Conservation (phyloP, 1,140 invertebrate species). For the Bombyx mori region DNA sequence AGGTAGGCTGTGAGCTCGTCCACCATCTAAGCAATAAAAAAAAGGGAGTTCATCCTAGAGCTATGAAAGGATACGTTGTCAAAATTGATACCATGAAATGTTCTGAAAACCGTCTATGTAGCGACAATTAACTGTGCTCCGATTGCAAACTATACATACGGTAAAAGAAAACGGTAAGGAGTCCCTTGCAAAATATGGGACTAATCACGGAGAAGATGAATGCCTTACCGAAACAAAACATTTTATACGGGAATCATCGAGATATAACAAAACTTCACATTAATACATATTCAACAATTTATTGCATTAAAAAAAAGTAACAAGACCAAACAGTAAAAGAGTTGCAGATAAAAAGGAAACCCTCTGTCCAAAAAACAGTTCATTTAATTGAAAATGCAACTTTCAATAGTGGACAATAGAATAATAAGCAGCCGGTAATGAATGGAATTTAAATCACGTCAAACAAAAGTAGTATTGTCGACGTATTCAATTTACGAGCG, state of each 20-base stretch:
- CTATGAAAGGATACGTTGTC: too few relatives aligned
- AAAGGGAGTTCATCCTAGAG: too few relatives aligned
- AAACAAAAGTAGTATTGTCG: constrained; percentile 39
- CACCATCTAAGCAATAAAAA: too few relatives aligned
- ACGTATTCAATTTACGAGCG: constrained; percentile 51
- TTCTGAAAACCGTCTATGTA: too few relatives aligned
- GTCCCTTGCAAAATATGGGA: too few relatives aligned
- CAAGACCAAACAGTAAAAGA: background rate
- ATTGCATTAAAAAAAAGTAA: background rate
- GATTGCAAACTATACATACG: too few relatives aligned
- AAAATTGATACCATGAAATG: too few relatives aligned
- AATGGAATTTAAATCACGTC: constrained; percentile 35
- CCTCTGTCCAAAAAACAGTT: background rate
- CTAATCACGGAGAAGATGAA: too few relatives aligned
- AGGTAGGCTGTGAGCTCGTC: too few relatives aligned
- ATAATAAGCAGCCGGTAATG: constrained; percentile 12
- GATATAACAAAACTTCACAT: background rate
- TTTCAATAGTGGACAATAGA: constrained; percentile 12
- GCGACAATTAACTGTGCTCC: too few relatives aligned
- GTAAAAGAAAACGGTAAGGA: too few relatives aligned
- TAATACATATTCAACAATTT: background rate
- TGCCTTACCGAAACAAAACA: too few relatives aligned
- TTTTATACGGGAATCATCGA: background rate
- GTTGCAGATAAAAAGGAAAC: background rate
- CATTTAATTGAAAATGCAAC: constrained; percentile 6